Base-by-base conservation (phyloP, 1,140 invertebrate species). In the Pteromalus puparum region DNA sequence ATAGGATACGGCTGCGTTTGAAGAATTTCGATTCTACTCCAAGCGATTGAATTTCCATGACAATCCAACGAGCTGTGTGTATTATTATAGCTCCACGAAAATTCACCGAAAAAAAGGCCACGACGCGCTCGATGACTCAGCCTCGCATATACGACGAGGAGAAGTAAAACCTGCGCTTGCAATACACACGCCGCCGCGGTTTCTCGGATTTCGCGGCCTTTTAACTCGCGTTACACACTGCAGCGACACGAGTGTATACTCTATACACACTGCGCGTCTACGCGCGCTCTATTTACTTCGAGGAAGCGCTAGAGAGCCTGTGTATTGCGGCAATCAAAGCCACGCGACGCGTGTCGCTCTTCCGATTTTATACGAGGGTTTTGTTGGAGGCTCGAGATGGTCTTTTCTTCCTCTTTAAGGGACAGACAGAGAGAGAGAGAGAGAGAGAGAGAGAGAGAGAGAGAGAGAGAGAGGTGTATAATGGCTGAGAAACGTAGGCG, bases 171-270 rank as follows among this genome's bases (percentile, higher is more conserved):
- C 15, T 6, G 53, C 53, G 18, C 13, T 53, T 53, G 48, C 48
- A 53, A 18, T 53, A 53, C 48, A 21, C 1, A 21, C 48, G 30
- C 38, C 6, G 48, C 48, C 53, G 21, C 53, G 53, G 53, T 78
- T 26, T 67, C 83, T 85, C 83, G 79, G 30, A 73, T 85, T 85
- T 81, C 78, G 21, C 46, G 74, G 76, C 78, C 78, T 85, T 70
- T 81, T 75, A 84, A 81, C 78, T 85, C 83, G 61, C 34, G 53
- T 85, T 81, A 81, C 83, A 68, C 38, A 68, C 9, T 15, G 28
- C 68, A 10, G n/a, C 38, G 61, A 42, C 34, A 1, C 26, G 48
- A 15, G 48, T 5, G 15, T 53, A 53, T 53, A n/a, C n/a, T n/a
- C n/a, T 61, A 18, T 18, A 61, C 53, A 34, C 74, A 15, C n/a